Evolutionary conservation across 2,888 invertebrate genomes (phyloP).

Genomic region (Meta bourneti): DNA sequence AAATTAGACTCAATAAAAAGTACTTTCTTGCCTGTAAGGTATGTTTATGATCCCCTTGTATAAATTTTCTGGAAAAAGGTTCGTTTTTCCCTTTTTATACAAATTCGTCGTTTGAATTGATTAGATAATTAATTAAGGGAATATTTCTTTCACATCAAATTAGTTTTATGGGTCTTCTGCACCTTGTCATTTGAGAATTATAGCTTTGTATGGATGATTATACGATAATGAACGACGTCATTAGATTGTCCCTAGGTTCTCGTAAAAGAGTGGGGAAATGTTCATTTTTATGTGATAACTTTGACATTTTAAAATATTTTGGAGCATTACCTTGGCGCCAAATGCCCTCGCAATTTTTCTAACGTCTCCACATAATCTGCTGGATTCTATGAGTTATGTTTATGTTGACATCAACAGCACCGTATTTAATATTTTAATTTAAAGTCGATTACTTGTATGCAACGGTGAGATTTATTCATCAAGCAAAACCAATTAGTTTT

Average conservation of each 20-base stretch:
- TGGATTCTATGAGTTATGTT: too few relatives aligned
- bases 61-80: not conserved
- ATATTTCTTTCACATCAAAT: not conserved
- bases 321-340: too few relatives aligned
- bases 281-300: not conserved
- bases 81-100: not conserved
- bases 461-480: too few relatives aligned
- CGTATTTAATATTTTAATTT: too few relatives aligned
- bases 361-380: too few relatives aligned
- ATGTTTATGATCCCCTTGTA: not conserved
- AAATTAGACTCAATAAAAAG: not conserved
- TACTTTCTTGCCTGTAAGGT: not conserved
- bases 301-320: not conserved
- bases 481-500: too few relatives aligned
- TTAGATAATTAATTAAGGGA: not conserved
- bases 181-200: not conserved
- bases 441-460: too few relatives aligned
- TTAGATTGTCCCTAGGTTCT: not conserved
- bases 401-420: too few relatives aligned
- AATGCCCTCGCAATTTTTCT: too few relatives aligned
- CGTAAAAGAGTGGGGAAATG: not conserved
- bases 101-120: not conserved
- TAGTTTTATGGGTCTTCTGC: not conserved
- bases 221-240: not conserved
- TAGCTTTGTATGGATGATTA: not conserved